Evolutionary conservation across 2,888 invertebrate species (phyloP).

Genomic region (Seira sanloemensis): DNA sequence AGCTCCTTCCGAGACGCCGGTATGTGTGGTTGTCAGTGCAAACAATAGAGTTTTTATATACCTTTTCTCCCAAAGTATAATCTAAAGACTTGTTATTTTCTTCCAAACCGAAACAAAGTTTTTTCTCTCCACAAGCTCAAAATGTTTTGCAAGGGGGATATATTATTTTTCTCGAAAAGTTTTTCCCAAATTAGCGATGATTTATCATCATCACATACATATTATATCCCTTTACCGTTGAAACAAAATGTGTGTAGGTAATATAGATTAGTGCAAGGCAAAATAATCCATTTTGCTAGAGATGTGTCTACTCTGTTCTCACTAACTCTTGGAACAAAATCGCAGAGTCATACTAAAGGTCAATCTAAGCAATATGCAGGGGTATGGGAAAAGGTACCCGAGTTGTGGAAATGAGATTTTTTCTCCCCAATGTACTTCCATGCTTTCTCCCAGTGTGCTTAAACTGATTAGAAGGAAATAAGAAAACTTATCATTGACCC

Average conservation of each 20-base stretch:
- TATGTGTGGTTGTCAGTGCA: background rate
- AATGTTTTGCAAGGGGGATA: background rate
- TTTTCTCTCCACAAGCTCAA: no score
- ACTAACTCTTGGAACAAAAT: background rate
- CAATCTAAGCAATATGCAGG: background rate
- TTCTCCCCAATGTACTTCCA: no score
- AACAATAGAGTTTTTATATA: background rate
- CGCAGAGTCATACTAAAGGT: background rate
- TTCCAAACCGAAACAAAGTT: background rate
- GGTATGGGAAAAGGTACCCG: background rate
- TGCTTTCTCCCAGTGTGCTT: no score
- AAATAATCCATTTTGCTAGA: no score
- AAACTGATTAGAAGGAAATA: no score
- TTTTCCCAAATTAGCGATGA: conserved; percentile 21
- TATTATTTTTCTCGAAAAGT: background rate
- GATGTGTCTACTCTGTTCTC: background rate
- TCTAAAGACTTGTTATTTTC: background rate
- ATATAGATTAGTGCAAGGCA: background rate
- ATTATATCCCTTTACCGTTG: background rate
- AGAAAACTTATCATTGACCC: no score
- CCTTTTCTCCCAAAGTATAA: background rate
- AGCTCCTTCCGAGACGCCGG: background rate
- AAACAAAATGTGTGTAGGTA: background rate
- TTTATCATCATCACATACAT: conserved; percentile 19
- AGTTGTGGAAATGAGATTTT: no score